Base-by-base conservation (phyloP, 2,113 vertebrate species). In the Raphicerus campestris region DNA sequence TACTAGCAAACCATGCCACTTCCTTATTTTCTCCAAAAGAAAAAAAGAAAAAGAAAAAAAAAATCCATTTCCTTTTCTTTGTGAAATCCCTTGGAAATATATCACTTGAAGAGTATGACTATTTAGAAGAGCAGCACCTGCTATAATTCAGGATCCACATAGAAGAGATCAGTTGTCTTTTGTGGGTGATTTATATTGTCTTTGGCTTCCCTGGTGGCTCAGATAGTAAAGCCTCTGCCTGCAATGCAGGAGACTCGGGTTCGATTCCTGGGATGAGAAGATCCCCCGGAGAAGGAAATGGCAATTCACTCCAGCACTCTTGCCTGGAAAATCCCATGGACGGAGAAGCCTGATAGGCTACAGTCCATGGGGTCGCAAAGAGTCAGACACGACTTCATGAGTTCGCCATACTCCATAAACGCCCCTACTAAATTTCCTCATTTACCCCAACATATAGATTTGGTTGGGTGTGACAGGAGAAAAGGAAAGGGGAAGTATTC, bases 41-140 rank as follows among this genome's bases (percentile, higher is more conserved):
- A 91, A 85, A 93, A 77, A 60, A 32, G 53, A 24, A 32, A 45
- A 53, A 14, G 28, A 51, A 32, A 80, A 22, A 22, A 61, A 11
- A 11, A 30, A 89, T 89, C 20, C 13, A 80, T 89, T 96, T 96
- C 61, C 6, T 83, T 17, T 51, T 82, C 61, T 92, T 77, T 6
- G 85, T n/a, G 70, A 75, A 75, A 56, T 87, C 26, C 93, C 60
- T 15, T 97, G 78, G 83, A 91, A 97, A 97, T 96, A 45, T 49
- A 85, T 55, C 51, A 30, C 20, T 73, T 28, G 61, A 83, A 90
- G 26, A 20, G 20, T 70, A 30, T 90, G 77, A 61, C 66, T 87
- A 24, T 85, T 92, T 87, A 78, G 70, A 70, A 89, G 28, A 84
- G 24, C 22, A 91, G 87, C 58, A 14, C 22, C n/a, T 15, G 30